phyloP scores from a whole-genome alignment of 2,888 invertebrate genomes.

The Dryomyza anilis region DNA sequence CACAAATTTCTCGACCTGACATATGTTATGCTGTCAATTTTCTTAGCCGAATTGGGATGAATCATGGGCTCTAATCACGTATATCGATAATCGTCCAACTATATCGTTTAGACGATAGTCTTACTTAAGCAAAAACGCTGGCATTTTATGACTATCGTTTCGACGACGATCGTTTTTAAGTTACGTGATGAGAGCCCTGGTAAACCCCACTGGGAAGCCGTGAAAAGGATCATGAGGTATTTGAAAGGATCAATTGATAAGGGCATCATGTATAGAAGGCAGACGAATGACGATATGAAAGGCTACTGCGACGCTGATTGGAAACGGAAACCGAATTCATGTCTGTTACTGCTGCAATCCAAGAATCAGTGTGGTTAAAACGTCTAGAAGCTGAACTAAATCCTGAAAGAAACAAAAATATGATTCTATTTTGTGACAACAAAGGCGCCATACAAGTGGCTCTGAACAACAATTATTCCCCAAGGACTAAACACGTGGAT shows the following conservation, averaged over 20 bases:
- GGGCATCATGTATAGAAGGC: no score
- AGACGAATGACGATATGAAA: no score
- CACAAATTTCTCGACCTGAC: conserved; percentile 30
- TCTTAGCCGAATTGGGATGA: conserved; percentile 28
- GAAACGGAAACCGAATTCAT: not conserved
- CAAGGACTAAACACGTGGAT: conserved; percentile 17
- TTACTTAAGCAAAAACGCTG: no score
- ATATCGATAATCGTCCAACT: not conserved
- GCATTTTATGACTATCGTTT: no score
- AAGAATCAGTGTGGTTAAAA: no score
- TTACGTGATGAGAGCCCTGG: no score
- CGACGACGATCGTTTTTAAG: no score
- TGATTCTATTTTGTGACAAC: no score
- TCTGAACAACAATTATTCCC: conserved; percentile 14
- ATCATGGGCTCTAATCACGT: conserved; percentile 14
- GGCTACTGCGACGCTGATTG: conserved; percentile 30
- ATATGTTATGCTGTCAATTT: conserved; percentile 29
- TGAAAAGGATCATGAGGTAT: conserved; percentile 27
- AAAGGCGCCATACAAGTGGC: conserved; percentile 16
- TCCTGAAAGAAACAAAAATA: no score
- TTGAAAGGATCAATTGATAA: no score
- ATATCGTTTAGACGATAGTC: no score
- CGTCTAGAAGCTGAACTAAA: no score
- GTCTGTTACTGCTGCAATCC: not conserved
- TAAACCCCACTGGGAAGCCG: conserved; percentile 18